phyloP scores from a whole-genome alignment of 2,113 vertebrate genomes.

The Alethe castanea region DNA sequence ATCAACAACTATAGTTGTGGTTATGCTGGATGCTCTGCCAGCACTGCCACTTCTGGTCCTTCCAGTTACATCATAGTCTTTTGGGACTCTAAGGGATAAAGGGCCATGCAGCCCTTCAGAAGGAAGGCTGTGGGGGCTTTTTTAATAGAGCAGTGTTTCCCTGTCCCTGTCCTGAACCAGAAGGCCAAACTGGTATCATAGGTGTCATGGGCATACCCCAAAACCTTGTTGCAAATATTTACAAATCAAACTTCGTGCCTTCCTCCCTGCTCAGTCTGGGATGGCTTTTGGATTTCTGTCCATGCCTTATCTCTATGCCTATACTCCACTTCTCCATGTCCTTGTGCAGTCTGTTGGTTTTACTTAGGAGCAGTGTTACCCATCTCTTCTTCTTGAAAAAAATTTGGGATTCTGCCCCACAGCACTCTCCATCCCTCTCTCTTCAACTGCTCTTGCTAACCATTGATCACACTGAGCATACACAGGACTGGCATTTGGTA shows the following conservation, averaged over 20 bases:
- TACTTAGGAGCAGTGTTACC: not conserved
- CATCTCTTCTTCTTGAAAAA: not conserved
- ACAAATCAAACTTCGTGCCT: not conserved
- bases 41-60: not conserved
- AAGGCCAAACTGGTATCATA: not conserved
- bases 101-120: not conserved
- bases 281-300: not conserved
- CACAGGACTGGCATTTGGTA: not conserved
- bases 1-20: not conserved
- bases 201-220: not conserved
- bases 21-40: not conserved
- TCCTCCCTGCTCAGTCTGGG: not conserved
- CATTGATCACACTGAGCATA: not conserved
- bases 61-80: not conserved
- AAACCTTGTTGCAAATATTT: not conserved
- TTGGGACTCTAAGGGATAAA: not conserved
- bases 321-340: not conserved
- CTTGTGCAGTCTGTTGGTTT: not conserved
- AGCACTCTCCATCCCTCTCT: not conserved
- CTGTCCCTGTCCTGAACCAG: not conserved
- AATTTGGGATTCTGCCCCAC: not conserved
- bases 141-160: not conserved
- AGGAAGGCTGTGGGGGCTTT: not conserved
- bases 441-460: not conserved
- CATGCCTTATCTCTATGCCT: not conserved